Evolutionary conservation across 2,888 invertebrate species (phyloP).

Genomic region (Anagyrus pseudococci): DNA sequence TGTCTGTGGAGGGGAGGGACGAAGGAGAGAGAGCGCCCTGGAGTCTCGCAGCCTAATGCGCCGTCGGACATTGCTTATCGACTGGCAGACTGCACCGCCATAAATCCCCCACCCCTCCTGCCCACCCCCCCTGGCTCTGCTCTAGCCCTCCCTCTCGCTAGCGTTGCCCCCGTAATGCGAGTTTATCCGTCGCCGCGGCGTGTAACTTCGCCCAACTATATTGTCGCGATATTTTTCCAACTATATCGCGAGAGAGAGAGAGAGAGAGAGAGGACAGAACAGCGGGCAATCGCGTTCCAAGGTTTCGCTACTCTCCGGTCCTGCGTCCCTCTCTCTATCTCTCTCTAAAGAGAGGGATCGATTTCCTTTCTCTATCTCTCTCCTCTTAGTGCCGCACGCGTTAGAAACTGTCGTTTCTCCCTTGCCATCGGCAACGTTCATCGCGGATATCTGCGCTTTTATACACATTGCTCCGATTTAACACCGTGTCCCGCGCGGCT

Average conservation of each 20-base stretch:
- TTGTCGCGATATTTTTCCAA: constrained; percentile 47
- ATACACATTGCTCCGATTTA: background rate
- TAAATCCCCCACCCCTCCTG: constrained; percentile 46
- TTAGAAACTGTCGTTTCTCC: background rate
- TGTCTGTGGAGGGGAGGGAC: background rate
- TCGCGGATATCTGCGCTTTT: no score
- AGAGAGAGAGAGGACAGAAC: background rate
- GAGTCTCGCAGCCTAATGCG: constrained; percentile 42
- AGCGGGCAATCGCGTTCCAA: constrained; percentile 28
- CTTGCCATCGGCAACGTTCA: no score
- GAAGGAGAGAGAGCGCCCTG: constrained; percentile 19
- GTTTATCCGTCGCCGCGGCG: constrained; percentile 46
- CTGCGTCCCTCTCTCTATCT: background rate
- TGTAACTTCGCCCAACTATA: constrained; percentile 45
- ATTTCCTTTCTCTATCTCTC: constrained; percentile 17
- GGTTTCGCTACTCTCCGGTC: constrained; percentile 12
- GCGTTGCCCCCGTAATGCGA: constrained; percentile 45
- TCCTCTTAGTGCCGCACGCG: background rate
- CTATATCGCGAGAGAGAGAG: constrained; percentile 33
- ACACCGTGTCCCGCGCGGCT: background rate
- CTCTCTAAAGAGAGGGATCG: constrained; percentile 30
- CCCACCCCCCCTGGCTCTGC: no score
- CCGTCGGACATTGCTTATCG: constrained; percentile 48
- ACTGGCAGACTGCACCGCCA: constrained; percentile 47
- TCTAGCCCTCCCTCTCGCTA: no score